These are phyloP conservation scores for Lucifuga dentata DNA, from an alignment of 2,113 vertebrate genomes.

Conservation along the genomic window DNA sequence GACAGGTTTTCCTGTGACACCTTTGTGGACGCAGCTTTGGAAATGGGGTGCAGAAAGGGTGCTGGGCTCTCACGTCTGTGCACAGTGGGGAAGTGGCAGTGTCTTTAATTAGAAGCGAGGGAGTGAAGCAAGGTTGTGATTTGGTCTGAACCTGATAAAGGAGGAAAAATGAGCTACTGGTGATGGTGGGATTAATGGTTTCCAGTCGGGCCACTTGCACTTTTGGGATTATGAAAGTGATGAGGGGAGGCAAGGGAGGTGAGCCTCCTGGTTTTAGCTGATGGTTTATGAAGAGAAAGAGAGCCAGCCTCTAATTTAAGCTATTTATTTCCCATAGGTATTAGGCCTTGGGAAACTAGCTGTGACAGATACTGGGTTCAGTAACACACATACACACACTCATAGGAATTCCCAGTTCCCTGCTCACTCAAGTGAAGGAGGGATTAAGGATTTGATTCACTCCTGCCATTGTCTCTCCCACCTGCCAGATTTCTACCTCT, in stretches of 20 bases:
- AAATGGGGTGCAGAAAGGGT: constrained; percentile 32
- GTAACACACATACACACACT: constrained; percentile 27
- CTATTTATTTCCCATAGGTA: constrained; percentile 68
- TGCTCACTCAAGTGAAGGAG: constrained; percentile 61
- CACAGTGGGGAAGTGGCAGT: constrained; percentile 31
- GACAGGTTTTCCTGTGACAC: constrained; percentile 20
- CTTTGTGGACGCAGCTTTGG: constrained; percentile 35
- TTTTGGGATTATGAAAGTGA: constrained; percentile 16
- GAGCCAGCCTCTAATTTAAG: constrained; percentile 56
- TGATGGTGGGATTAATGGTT: constrained; percentile 28
- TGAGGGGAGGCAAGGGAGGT: constrained; percentile 22
- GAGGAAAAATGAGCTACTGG: constrained; percentile 4
- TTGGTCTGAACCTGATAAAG: constrained; percentile 41
- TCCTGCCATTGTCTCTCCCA: constrained; percentile 70
- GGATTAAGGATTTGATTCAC: constrained; percentile 77
- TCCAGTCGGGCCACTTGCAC: constrained; percentile 21
- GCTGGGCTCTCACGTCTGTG: constrained; percentile 20
- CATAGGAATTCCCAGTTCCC: constrained; percentile 26
- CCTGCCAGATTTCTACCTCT: constrained; percentile 58
- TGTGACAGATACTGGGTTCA: constrained; percentile 44
- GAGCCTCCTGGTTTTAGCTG: constrained; percentile 28
- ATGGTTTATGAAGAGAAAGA: constrained; percentile 48
- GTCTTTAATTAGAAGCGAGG: constrained; percentile 56
- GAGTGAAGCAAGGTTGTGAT: constrained; percentile 25
- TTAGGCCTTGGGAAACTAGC: constrained; percentile 52